phyloP scores from a whole-genome alignment of 2,113 vertebrate species.

The Carettochelys insculpta region DNA sequence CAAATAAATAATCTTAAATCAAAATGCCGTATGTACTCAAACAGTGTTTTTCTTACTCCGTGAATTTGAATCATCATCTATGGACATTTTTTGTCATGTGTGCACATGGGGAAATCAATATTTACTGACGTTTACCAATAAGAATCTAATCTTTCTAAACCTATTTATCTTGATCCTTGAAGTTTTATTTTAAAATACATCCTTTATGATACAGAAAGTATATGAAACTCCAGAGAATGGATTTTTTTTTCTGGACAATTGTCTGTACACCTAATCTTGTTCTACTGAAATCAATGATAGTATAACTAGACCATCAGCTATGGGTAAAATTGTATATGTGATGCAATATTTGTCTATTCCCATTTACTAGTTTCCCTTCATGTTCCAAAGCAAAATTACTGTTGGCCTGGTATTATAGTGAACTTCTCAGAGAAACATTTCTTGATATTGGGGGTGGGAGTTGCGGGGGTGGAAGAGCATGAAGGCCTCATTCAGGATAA shows the following conservation, averaged over 20 bases:
- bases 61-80: background rate
- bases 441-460: background rate
- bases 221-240: background rate
- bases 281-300: background rate
- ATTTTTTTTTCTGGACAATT: background rate
- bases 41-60: too few species aligned
- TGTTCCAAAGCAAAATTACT: conserved; percentile 10
- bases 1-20: background rate
- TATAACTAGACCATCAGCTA: background rate
- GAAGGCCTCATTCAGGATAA: background rate
- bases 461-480: too few species aligned
- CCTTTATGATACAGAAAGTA: background rate
- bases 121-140: background rate
- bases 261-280: background rate
- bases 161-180: background rate
- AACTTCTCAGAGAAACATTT: background rate
- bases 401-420: background rate
- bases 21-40: too few species aligned
- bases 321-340: background rate
- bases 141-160: background rate
- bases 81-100: background rate
- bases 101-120: background rate
- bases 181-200: background rate
- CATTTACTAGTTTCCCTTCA: background rate
- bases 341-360: background rate